Conservation (phyloP, 2,888 invertebrate species). For the Malthinus seriepunctatus region DNA sequence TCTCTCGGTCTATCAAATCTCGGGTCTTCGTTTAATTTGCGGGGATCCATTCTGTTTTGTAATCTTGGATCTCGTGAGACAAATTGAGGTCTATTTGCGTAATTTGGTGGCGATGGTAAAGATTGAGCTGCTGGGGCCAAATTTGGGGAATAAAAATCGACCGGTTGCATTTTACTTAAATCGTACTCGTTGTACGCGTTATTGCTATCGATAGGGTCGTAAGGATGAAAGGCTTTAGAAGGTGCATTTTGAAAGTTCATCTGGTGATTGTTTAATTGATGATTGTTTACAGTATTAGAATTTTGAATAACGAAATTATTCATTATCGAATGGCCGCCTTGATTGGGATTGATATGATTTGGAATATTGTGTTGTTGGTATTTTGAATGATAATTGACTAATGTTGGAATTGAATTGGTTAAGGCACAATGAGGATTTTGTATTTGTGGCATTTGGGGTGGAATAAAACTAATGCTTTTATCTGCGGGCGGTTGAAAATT, state of each 20-base stretch:
- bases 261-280: not conserved
- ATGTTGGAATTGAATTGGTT: too few relatives aligned
- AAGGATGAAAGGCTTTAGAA: constrained; percentile 22
- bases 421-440: too few relatives aligned
- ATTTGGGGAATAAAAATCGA: constrained; percentile 29
- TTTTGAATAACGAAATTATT: constrained; percentile 22
- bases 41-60: not conserved
- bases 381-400: too few relatives aligned
- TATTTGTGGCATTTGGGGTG: too few relatives aligned
- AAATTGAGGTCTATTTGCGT: constrained; percentile 5
- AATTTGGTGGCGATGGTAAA: constrained; percentile 8
- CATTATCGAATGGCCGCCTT: constrained; percentile 11
- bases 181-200: constrained; percentile 25
- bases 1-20: constrained; percentile 4
- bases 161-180: constrained; percentile 28
- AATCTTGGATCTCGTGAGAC: not conserved
- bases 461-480: too few relatives aligned
- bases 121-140: constrained; percentile 1
- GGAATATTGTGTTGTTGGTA: too few relatives aligned
- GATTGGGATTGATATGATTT: not conserved
- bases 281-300: not conserved
- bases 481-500: too few relatives aligned
- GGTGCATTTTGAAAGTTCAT: not conserved
- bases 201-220: constrained; percentile 16
- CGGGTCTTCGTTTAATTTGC: not conserved